Base-by-base conservation (phyloP, 2,797 vertebrate species). In the Halcyon leucocephala region DNA sequence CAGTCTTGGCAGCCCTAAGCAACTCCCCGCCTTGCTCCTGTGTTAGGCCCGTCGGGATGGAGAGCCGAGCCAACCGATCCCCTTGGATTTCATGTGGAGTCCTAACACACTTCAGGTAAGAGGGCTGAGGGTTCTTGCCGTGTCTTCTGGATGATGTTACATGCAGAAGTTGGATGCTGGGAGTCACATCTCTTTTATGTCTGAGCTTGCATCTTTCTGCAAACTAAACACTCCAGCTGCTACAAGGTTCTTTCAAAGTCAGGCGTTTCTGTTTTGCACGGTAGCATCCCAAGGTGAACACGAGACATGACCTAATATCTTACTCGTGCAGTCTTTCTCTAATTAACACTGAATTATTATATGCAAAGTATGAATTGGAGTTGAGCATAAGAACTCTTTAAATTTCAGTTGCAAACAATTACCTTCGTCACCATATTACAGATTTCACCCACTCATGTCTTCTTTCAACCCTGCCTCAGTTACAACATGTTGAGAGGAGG, bases 21-120 rank as follows among this genome's bases (percentile, higher is more conserved):
- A 9, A 14, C 62, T 82, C 35, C 74, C 25, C 24, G 6, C 37
- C 12, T 21, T 25, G 42, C 3, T 76, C 6, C 1, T 0, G 0
- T 8, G 6, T 55, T 26, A 58, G 70, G n/a, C n/a, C 46, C 69
- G 18, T 29, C 17, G 33, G 61, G 42, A 44, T 7, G 15, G 7
- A 12, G 35, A 72, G 46, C 41, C 0, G 3, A 44, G 60, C 29
- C 28, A 46, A 16, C 0, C 0, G 0, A 19, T 62, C 9, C 8
- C 16, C 24, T 72, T 54, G 35, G 41, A 64, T 81, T 83, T 83
- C 77, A 29, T 0, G 0, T n/a, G 48, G 17, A 37, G 22, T 54
- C 57, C 60, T 54, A 39, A 69, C 1, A 1, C 14, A 3, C 24
- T 58, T 58, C 1, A 2, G 21, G 7, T 37, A 20, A 80, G 71